Conservation (phyloP, 2,888 invertebrate genomes). For the Athrips mouffetella region DNA sequence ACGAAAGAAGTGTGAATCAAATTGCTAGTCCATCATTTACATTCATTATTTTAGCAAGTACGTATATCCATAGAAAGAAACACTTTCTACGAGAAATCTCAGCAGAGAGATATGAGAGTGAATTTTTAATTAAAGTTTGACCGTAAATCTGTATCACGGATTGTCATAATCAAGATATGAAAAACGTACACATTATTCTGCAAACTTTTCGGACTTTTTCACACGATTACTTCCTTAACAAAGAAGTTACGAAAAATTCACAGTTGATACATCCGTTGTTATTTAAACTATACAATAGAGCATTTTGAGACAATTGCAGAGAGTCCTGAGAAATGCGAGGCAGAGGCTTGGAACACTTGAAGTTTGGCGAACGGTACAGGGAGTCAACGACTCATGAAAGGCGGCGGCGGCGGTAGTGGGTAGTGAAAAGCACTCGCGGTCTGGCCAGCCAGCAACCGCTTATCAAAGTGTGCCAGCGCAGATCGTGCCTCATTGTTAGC, state of each 20-base stretch:
- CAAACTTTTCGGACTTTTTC: constrained; percentile 47
- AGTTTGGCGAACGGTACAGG: constrained; percentile 28
- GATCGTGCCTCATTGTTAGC: constrained; percentile 25
- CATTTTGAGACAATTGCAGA: constrained; percentile 51
- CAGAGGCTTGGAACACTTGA: constrained; percentile 24
- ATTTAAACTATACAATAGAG: constrained; percentile 55
- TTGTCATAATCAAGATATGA: constrained; percentile 33
- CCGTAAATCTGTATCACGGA: constrained; percentile 22
- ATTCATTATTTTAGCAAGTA: constrained; percentile 3
- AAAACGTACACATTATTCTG: constrained; percentile 41
- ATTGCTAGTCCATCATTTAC: constrained; percentile 12
- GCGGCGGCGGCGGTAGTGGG: too few relatives aligned
- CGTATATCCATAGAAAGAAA: neutral
- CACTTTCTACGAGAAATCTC: constrained; percentile 30
- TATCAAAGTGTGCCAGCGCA: constrained; percentile 29
- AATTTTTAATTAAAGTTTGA: constrained; percentile 28
- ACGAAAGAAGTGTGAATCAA: neutral
- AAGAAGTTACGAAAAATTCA: constrained; percentile 69
- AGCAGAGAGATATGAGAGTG: constrained; percentile 20
- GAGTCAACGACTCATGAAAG: constrained; percentile 31
- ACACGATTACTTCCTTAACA: constrained; percentile 71
- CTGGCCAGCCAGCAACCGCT: constrained; percentile 16
- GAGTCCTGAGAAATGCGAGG: constrained; percentile 48
- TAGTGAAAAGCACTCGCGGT: neutral
- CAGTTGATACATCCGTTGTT: constrained; percentile 58